Base-by-base conservation (phyloP, 2,797 vertebrate species). In the Fistularia tabacaria region DNA sequence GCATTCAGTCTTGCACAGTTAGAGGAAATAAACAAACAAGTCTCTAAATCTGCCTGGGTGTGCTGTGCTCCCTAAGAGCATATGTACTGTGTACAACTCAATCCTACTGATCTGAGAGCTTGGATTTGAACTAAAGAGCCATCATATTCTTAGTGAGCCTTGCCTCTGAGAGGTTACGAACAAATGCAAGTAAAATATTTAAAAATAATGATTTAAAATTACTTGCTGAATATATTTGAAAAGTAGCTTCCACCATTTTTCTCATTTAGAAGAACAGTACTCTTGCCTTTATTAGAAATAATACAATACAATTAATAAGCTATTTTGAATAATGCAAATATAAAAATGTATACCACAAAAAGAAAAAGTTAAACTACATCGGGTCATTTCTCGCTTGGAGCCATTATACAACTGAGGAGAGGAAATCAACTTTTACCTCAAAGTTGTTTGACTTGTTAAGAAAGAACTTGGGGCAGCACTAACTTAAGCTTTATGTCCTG, bases 1-100 rank as follows among this genome's bases (percentile, higher is more conserved):
- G 54, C 69, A 77, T 74, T 77, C 64, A 69, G 81, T 82, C 75
- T 77, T 48, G 39, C 60, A 76, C 79, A 83, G 79, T 84, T 79
- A 76, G 71, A 74, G 70, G 73, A 82, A 87, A 78, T 82, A 86
- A 87, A 89, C 84, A 88, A 87, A 84, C 74, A 81, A 74, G 74
- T 69, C 66, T 77, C 73, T 62, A 77, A 80, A 82, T 81, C 68
- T 79, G 78, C 63, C 73, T 55, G 59, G 64, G 66, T 72, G 59
- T 69, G 66, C 67, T 70, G 46, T 46, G 62, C 66, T 80, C 73
- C 68, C 68, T 76, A 6, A 14, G 68, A 78, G 73, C 69, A 74
- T 70, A 62, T 77, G 74, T 53, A 69, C 63, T 14, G 39, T 38
- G 62, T 49, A 54, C 70, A 62, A 66, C 66, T 69, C 76, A 59